Base-by-base conservation (phyloP, 35 echinoderm and acorn worm species). In the Heliocidaris erythrogramma region DNA sequence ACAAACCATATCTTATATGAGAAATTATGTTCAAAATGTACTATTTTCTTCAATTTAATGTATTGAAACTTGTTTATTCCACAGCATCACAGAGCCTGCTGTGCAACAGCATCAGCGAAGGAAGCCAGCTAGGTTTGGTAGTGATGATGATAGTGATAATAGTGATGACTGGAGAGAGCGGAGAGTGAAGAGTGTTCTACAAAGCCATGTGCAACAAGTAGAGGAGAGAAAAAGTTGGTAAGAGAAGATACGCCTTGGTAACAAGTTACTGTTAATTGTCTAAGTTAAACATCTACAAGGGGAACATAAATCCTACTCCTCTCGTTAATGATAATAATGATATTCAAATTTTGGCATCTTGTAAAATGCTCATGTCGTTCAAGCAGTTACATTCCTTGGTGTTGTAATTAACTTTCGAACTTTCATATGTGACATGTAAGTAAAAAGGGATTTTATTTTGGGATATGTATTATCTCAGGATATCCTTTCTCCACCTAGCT, bases 171-270 rank as follows among this genome's bases (percentile, higher is more conserved):
- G 93, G 93, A 32, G 95, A 48, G 31, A 53, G 27, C 49, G 65
- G 1, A 35, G 95, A 13, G 95, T 96, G 47, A 94, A 94, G 18
- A 89, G 93, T 69, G 86, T 96, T 49, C 52, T 96, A 53, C 95
- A 94, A 59, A 96, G 95, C 61, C 85, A 89, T 47, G 93, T 94
- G 30, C 93, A 96, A 27, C 86, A 94, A 31, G 85, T 93, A 9
- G 88, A 61, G 17, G 92, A 94, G 21, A 49, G 85, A 11, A 27
- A 49, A 65, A 86, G 60, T 13, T 88, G 60, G 30, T 69, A 91
- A 92, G 93, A 78, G 21, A 61, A 10, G 29, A 31, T 31, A 32
- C 31, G 17, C 85, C 5, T 93, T 49, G 50, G 42, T 8, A 59
- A 4, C 5, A 27, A 9, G 5, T 47, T 32, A 12, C 13, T 27